Evolutionary conservation across 2,113 vertebrate genomes (phyloP), one percentile per base, ranked within the genome.

Genomic region (Lagopus muta): DNA sequence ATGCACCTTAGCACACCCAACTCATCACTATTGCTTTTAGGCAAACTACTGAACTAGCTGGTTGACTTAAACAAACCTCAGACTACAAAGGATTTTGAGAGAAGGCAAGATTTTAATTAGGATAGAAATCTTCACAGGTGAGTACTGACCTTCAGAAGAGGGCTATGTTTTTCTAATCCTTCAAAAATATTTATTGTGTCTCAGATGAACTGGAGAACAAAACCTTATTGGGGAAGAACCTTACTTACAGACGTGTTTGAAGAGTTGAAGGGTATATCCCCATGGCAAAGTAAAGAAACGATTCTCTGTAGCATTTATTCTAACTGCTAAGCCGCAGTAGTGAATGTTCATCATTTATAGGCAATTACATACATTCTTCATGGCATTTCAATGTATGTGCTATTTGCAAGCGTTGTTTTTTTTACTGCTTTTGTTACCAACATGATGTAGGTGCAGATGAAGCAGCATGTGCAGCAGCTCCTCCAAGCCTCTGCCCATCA

Each of bases 41-140:
- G 50, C 42, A 89, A 66, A 80, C 52, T 47, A 34, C 50, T 38
- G 43, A 74, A 52, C 42, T 58, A 38, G 60, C 73, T 71, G 85
- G 65, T 17, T 83, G 40, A 60, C 66, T 93, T 93, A 91, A 86
- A 86, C 47, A 88, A 80, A 75, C 60, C 55, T 70, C 76, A 81
- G 42, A 50, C 61, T 64, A 70, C 2, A 7, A 89, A 55, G 38
- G 58, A 73, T 66, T 80, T 42, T 73, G 76, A 88, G 62, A 79
- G 38, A 32, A 93, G 61, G 45, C n/a, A 77, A 24, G n/a, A 73
- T 48, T 83, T 40, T 40, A 90, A 78, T 78, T 86, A 71, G 86
- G 88, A 50, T 55, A 92, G 83, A 88, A 92, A 47, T 40, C 17
- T 89, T 57, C 18, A 38, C 27, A 89, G 72, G 58, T 60, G 66